phyloP scores from a whole-genome alignment of 2,113 vertebrate genomes.

The Stictonetta naevosa region DNA sequence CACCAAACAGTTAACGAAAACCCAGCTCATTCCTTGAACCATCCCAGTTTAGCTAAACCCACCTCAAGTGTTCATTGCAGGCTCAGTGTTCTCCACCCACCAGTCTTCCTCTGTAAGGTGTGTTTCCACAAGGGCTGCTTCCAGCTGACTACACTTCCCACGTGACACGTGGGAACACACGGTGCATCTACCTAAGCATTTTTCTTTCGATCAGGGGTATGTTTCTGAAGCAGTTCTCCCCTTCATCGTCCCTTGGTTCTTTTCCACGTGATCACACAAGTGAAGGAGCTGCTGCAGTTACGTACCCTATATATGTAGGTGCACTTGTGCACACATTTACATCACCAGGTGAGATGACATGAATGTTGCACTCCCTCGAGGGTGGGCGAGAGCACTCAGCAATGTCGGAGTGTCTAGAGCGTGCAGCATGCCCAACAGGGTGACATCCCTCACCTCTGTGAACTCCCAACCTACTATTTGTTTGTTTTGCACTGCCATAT shows the following conservation, averaged over 20 bases:
- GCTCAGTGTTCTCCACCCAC: background rate
- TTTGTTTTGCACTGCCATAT: background rate
- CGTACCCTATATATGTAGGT: accelerated
- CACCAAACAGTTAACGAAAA: background rate
- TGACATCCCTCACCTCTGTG: accelerated
- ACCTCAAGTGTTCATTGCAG: background rate
- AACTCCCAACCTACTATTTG: accelerated
- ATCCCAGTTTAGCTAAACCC: background rate
- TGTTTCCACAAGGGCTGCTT: background rate
- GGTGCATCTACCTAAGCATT: accelerated
- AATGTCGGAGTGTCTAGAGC: accelerated
- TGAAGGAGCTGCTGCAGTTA: background rate
- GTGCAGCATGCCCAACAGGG: background rate
- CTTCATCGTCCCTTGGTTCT: accelerated
- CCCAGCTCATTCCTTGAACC: accelerated
- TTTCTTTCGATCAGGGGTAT: accelerated
- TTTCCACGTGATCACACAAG: accelerated
- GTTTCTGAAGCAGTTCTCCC: background rate
- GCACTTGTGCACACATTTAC: accelerated
- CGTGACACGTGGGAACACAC: accelerated
- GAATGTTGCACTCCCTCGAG: accelerated
- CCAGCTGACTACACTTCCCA: background rate
- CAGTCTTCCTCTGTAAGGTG: background rate
- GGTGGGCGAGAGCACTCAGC: background rate
- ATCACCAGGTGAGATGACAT: background rate